These are phyloP conservation scores for Apteryx owenii DNA, from an alignment of 2,113 vertebrate genomes.

Conservation along the genomic window DNA sequence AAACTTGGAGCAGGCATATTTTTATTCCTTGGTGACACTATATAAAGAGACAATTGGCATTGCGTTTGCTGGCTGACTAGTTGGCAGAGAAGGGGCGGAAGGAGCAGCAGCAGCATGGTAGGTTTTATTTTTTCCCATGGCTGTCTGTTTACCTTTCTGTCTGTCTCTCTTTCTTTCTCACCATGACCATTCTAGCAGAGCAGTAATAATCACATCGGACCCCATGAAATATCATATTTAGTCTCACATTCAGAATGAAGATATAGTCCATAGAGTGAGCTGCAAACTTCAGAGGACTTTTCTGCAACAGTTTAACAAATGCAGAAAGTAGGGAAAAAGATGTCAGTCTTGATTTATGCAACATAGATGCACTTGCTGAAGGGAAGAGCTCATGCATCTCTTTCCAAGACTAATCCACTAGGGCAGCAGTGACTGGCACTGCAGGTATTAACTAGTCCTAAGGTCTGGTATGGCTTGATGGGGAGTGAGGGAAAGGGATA, in stretches of 20 bases:
- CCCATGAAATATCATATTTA: background rate
- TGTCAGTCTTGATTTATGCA: background rate
- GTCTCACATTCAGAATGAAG: background rate
- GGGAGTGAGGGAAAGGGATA: background rate
- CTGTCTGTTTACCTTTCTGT: background rate
- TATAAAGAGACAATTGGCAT: slow-evolving; percentile 72
- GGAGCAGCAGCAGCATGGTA: slow-evolving; percentile 71
- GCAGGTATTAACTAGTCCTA: background rate
- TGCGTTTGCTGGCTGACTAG: slow-evolving; percentile 43
- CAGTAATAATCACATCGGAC: background rate
- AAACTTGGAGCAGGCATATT: slow-evolving; percentile 78
- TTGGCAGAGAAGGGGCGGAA: slow-evolving; percentile 60
- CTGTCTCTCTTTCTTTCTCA: background rate
- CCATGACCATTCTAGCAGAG: background rate
- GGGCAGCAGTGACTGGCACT: background rate
- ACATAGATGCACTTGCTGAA: background rate
- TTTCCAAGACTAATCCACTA: background rate
- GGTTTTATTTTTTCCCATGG: slow-evolving; percentile 37
- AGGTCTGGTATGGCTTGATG: background rate
- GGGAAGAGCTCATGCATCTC: background rate
- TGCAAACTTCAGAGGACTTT: background rate
- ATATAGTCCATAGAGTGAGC: background rate
- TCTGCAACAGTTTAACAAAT: background rate
- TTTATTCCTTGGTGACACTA: slow-evolving; percentile 67
- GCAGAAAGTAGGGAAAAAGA: background rate